phyloP scores from a whole-genome alignment of 2,888 invertebrate species.

The Sarcophaga rosellei region DNA sequence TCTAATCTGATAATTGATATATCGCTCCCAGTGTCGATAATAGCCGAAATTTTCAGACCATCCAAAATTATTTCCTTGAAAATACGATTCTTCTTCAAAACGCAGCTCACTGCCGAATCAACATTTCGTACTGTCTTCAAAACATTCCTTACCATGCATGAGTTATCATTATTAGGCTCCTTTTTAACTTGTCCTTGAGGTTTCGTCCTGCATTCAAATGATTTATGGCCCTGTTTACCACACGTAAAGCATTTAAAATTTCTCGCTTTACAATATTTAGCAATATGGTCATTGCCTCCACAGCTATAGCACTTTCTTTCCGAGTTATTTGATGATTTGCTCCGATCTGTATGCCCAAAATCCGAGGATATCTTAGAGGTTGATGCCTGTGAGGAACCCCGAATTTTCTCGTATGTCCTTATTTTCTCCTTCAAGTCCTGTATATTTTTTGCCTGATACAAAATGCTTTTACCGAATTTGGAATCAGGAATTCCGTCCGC shows the following conservation, averaged over 20 bases:
- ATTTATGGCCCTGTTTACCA: background rate
- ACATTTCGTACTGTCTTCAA: background rate
- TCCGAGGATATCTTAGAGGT: conserved; percentile 1
- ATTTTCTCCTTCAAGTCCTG: background rate
- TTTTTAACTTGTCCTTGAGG: background rate
- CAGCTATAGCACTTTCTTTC: background rate
- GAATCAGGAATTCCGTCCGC: background rate
- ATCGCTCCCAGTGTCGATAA: background rate
- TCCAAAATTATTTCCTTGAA: background rate
- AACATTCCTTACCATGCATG: background rate
- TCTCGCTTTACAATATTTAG: background rate
- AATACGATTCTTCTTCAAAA: background rate
- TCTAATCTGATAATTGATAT: background rate
- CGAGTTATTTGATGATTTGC: background rate
- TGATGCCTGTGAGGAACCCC: background rate
- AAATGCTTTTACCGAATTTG: background rate
- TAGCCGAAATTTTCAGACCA: background rate
- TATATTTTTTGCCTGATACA: background rate
- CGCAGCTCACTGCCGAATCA: background rate
- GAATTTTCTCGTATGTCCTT: conserved; percentile 11
- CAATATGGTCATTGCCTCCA: background rate
- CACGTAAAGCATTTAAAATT: conserved; percentile 7
- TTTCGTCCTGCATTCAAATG: background rate
- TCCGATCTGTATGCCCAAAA: too few relatives aligned
- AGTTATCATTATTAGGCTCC: background rate